Percentiles rank a stretch among this genome's conserved stretches.
Conservation (phyloP, 2,113 vertebrate genomes). For the Alectura lathami region DNA sequence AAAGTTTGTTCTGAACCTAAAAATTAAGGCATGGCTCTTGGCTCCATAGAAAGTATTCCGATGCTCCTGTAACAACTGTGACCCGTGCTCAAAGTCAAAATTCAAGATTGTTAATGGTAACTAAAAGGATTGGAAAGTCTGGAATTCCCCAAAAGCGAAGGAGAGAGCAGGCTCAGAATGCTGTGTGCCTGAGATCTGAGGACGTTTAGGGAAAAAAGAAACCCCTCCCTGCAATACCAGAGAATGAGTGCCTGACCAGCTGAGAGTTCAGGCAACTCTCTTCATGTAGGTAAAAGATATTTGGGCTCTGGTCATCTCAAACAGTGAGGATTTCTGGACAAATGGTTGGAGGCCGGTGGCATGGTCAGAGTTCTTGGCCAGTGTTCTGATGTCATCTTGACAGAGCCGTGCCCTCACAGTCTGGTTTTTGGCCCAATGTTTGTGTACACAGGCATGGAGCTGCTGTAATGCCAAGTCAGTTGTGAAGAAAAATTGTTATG, state of each 20-base stretch:
- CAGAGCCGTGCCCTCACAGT: fast-evolving
- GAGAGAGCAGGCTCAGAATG: not conserved
- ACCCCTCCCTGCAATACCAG: fast-evolving
- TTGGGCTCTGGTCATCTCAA: fast-evolving
- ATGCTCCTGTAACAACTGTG: not conserved
- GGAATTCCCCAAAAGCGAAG: not conserved
- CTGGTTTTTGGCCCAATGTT: not conserved
- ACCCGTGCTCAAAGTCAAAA: not conserved
- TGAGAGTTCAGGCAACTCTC: fast-evolving
- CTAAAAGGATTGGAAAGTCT: not conserved
- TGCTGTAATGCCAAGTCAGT: not conserved
- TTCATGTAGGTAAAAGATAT: fast-evolving
- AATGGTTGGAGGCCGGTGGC: fast-evolving
- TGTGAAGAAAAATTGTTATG: fast-evolving
- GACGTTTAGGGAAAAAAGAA: fast-evolving
- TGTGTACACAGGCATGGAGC: fast-evolving
- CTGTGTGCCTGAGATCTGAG: not conserved
- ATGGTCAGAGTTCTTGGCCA: fast-evolving
- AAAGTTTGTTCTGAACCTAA: not conserved
- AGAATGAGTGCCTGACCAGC: fast-evolving
- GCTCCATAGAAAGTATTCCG: not conserved
- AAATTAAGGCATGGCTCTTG: fast-evolving
- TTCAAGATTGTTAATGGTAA: not conserved
- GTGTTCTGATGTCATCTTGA: not conserved
- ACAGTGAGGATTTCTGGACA: fast-evolving